phyloP scores from a whole-genome alignment of 2,888 invertebrate species.

The Pseudococcus longispinus region DNA sequence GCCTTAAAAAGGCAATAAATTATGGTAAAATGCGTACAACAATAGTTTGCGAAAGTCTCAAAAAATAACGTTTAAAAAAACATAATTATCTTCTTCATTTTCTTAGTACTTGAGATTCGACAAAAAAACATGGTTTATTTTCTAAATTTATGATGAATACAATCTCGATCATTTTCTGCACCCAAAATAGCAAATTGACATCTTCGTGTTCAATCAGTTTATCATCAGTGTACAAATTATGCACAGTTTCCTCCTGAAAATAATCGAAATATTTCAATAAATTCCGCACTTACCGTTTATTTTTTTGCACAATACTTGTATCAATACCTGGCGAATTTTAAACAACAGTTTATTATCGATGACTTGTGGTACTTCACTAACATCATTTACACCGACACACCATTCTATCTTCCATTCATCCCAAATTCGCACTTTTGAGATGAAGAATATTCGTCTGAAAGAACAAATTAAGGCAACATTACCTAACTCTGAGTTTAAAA shows the following conservation, averaged over 20 bases:
- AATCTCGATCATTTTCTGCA: conserved; percentile 77
- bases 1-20: background rate
- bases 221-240: conserved; percentile 71
- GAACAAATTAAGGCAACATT: conserved; percentile 49
- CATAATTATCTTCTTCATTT: background rate
- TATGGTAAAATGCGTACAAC: background rate
- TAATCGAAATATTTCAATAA: background rate
- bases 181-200: conserved; percentile 71
- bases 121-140: conserved; percentile 70
- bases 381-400: conserved; percentile 75
- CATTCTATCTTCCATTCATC: conserved; percentile 80
- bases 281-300: background rate
- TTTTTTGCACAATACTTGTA: background rate
- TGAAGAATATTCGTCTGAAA: conserved; percentile 74
- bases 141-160: conserved; percentile 78
- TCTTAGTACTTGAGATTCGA: conserved; percentile 46
- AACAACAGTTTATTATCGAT: conserved; percentile 71
- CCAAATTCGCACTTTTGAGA: conserved; percentile 74
- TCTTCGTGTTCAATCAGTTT: conserved; percentile 73
- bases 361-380: conserved; percentile 72
- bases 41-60: background rate
- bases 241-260: conserved; percentile 68
- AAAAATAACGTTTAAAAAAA: conserved; percentile 21
- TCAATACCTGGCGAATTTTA: conserved; percentile 76
- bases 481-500: background rate